These are phyloP conservation scores for Holocentrus rufus DNA, from an alignment of 2,797 vertebrate genomes.

Conservation along the genomic window DNA sequence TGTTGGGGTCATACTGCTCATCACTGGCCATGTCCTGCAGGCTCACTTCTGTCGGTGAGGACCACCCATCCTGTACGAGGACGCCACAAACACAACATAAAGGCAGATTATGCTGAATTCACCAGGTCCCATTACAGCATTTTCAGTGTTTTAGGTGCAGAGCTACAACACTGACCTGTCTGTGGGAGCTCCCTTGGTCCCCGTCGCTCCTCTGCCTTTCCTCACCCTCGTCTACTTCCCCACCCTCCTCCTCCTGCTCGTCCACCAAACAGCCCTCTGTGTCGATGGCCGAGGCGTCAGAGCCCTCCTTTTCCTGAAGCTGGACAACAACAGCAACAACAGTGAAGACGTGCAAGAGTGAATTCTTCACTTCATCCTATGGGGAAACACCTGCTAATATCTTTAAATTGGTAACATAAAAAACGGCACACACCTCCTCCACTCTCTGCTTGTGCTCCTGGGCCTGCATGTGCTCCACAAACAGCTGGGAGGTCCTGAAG, in stretches of 20 bases:
- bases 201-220: constrained; percentile 73
- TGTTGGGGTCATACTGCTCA: constrained; percentile 88
- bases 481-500: constrained; percentile 92
- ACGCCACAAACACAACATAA: constrained; percentile 13
- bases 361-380: background rate
- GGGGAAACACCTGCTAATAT: background rate
- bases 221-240: constrained; percentile 75
- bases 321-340: constrained; percentile 32
- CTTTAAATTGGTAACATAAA: background rate
- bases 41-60: constrained; percentile 79
- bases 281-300: constrained; percentile 84
- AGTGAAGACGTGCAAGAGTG: background rate
- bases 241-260: constrained; percentile 87
- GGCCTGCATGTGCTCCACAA: constrained; percentile 94
- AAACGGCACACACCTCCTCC: constrained; percentile 80
- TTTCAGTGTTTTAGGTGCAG: too few species aligned
- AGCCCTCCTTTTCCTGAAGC: constrained; percentile 79
- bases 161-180: constrained; percentile 54
- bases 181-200: constrained; percentile 30
- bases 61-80: constrained; percentile 70
- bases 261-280: constrained; percentile 88
- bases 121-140: background rate
- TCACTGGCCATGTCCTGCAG: constrained; percentile 80
- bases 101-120: background rate
- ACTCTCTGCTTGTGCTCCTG: constrained; percentile 89